Evolutionary conservation across 2,113 vertebrate species (phyloP), one percentile per base, ranked within the genome.

Genomic region (Regulus satrapa): DNA sequence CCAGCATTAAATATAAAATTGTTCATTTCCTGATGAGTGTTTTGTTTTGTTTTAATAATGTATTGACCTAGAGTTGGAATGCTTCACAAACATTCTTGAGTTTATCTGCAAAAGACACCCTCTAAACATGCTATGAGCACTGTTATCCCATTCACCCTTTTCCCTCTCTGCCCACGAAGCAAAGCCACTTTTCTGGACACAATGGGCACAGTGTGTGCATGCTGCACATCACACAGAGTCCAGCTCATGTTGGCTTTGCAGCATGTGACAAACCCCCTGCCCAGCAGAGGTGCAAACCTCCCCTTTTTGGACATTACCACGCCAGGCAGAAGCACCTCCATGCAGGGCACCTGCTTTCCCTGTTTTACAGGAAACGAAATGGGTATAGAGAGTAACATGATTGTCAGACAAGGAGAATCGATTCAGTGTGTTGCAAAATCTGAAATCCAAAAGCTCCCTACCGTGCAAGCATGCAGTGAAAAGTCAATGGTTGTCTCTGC

Each of bases 1-100:
- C 24, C 72, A 88, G 63, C 43, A 59, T 51, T 59, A 95, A 88
- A 94, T 10, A 67, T 19, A 88, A 88, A 95, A 88, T 74, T 78
- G 72, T 85, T 96, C 10, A 82, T 90, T 95, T 96, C 83, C 76
- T 88, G 63, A 63, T 40, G 25, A 69, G 38, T 21, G 26, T 6
- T 75, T 63, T 25, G 23, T 6, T 64, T 51, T 67, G 14, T 15
- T 67, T 94, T 55, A 85, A 89, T 82, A 92, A 78, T 34, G 8
- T 28, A 59, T 85, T 58, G n/a, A 79, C 36, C 18, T 29, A 51
- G 16, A 2, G 3, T 21, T 0, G 0, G 62, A 72, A 45, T 64
- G 41, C 25, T 69, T 34, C 46, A 48, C 46, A 69, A 73, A 38
- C 26, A 52, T 72, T 71, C 56, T 38, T 56, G 23, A 74, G 21